Conservation (phyloP, 2,888 invertebrate species). For the Sinohyriopsis cumingii region DNA sequence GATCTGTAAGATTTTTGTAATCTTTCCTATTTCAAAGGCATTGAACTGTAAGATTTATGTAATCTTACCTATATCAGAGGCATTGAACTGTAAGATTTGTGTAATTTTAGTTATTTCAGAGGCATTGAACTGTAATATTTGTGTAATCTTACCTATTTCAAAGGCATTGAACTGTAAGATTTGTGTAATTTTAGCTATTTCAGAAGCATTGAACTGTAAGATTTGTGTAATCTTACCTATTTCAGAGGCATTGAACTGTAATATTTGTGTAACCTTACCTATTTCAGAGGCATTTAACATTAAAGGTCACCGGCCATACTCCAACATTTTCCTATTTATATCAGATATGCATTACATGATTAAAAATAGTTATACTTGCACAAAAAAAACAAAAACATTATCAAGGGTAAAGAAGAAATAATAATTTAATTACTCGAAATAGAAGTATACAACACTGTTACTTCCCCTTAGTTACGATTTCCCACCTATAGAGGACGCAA, state of each 20-base stretch:
- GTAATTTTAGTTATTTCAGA: conserved; percentile 79
- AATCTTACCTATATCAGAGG: conserved; percentile 77
- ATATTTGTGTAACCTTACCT: conserved; percentile 79
- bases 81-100: conserved; percentile 79
- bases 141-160: conserved; percentile 79
- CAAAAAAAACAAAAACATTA: too few species aligned
- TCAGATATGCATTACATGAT: too few species aligned
- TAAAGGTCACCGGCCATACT: too few species aligned
- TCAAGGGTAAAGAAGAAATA: too few species aligned
- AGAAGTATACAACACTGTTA: too few species aligned
- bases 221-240: conserved; percentile 80
- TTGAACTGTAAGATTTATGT: conserved; percentile 80
- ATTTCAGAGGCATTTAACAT: conserved; percentile 78
- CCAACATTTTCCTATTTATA: too few species aligned
- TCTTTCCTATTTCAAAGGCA: conserved; percentile 77
- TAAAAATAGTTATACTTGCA: too few species aligned
- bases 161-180: conserved; percentile 78
- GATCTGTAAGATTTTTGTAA: conserved; percentile 79
- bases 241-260: conserved; percentile 78
- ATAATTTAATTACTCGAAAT: too few species aligned
- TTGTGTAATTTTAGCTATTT: conserved; percentile 79
- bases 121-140: conserved; percentile 78
- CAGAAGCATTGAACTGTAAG: conserved; percentile 77
- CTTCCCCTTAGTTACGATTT: too few species aligned
- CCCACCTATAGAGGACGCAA: too few species aligned